Evolutionary conservation across 2,797 vertebrate genomes (phyloP).

Genomic region (Phoxinus dragarum): DNA sequence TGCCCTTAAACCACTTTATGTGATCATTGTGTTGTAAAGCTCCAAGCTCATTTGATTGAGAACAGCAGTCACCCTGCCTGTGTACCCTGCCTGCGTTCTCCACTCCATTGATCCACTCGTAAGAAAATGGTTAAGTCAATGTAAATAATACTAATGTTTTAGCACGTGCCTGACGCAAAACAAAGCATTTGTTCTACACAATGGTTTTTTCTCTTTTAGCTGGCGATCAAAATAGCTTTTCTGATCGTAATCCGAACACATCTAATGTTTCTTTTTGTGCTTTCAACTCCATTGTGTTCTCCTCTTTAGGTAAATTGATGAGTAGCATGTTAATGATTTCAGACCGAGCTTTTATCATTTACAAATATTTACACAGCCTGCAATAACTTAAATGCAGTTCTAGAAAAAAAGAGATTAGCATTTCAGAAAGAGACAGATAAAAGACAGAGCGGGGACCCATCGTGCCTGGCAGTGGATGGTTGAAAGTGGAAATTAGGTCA

Average conservation of each 20-base stretch:
- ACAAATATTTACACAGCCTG: slow-evolving; percentile 42
- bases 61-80: slow-evolving; percentile 41
- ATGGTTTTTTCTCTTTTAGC: slow-evolving; percentile 8
- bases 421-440: slow-evolving; percentile 28
- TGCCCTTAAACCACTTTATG: slow-evolving; percentile 63
- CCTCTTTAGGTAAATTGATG: not conserved
- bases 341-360: slow-evolving; percentile 16
- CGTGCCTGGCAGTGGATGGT: slow-evolving; percentile 31
- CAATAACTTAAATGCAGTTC: slow-evolving; percentile 20
- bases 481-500: slow-evolving; percentile 50
- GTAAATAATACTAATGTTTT: slow-evolving; percentile 39
- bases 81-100: not conserved
- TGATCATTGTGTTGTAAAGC: slow-evolving; percentile 59
- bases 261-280: not conserved
- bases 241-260: slow-evolving; percentile 8
- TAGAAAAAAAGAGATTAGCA: not conserved
- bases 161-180: not conserved
- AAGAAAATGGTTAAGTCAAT: slow-evolving; percentile 45
- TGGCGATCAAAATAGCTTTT: slow-evolving; percentile 21
- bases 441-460: slow-evolving; percentile 6
- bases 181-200: slow-evolving; percentile 15
- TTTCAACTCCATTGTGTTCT: slow-evolving; percentile 6
- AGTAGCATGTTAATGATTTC: slow-evolving; percentile 34
- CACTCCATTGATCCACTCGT: slow-evolving; percentile 26
- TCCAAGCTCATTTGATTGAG: slow-evolving; percentile 56